Percentiles rank a stretch among this genome's conserved stretches.
These are phyloP conservation scores for Eristalis arbustorum DNA, from an alignment of 2,888 invertebrate genomes.

Conservation along the genomic window DNA sequence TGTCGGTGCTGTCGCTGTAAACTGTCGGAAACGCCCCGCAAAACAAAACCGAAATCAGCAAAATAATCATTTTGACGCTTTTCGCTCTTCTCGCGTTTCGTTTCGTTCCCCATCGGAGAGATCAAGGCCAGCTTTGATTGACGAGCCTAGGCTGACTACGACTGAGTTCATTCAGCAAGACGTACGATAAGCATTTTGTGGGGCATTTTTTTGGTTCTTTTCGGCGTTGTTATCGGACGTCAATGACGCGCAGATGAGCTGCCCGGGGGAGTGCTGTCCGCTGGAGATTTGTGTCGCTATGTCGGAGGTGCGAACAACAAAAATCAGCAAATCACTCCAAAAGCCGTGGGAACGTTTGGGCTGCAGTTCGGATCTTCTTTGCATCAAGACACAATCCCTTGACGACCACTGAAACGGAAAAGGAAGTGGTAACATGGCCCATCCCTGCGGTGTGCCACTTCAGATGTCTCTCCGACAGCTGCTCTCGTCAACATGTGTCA, in stretches of 20 bases:
- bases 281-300: background rate
- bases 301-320: background rate
- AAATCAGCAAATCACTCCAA: too few species aligned
- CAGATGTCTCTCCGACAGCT: too few species aligned
- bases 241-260: background rate
- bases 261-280: background rate
- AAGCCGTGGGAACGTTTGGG: too few species aligned
- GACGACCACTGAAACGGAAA: too few species aligned
- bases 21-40: background rate
- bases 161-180: background rate
- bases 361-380: too few species aligned
- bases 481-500: too few species aligned
- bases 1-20: background rate
- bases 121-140: constrained; percentile 10
- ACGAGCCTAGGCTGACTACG: background rate
- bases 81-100: background rate
- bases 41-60: background rate
- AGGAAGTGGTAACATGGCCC: too few species aligned
- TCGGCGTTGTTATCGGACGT: background rate
- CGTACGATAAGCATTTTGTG: background rate
- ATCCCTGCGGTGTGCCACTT: too few species aligned
- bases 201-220: background rate
- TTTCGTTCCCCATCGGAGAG: background rate
- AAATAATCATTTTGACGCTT: background rate
- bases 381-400: too few species aligned